Percentiles rank a stretch among this genome's conserved stretches.
Evolutionary conservation across 2,113 vertebrate species (phyloP).

Genomic region (Megaleporinus macrocephalus): DNA sequence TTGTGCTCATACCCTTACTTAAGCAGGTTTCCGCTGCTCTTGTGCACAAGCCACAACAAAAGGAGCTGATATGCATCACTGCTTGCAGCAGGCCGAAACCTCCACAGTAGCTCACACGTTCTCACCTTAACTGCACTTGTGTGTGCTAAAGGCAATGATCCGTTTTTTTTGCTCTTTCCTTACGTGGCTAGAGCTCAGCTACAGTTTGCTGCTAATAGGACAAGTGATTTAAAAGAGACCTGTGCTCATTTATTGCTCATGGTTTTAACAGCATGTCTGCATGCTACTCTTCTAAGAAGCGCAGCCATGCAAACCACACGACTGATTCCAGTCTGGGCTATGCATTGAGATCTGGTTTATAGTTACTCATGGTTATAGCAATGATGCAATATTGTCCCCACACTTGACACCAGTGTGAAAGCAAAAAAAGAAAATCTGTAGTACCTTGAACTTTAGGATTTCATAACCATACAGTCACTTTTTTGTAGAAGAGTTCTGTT

Average conservation of each 20-base stretch:
- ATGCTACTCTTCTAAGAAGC: neutral
- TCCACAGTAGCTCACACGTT: neutral
- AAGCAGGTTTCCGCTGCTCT: constrained; percentile 36
- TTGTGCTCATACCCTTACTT: constrained; percentile 5
- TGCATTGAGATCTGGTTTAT: neutral
- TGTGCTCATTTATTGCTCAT: neutral
- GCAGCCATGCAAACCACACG: neutral
- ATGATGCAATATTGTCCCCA: neutral
- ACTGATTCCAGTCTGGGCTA: neutral
- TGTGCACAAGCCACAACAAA: constrained; percentile 52
- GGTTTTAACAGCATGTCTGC: neutral
- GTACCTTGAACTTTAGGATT: too few species aligned
- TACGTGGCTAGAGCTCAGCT: neutral
- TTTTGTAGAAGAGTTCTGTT: too few species aligned
- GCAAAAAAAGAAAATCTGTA: neutral
- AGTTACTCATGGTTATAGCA: neutral
- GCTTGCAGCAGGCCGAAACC: constrained; percentile 12
- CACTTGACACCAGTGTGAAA: neutral
- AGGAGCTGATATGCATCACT: constrained; percentile 16
- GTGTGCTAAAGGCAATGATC: neutral
- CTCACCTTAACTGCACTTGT: neutral
- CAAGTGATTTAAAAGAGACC: neutral
- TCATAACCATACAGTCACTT: too few species aligned
- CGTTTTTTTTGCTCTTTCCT: neutral
- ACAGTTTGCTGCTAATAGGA: neutral